phyloP scores from a whole-genome alignment of 2,888 invertebrate species.

The Sinodicranocentrus sp. region DNA sequence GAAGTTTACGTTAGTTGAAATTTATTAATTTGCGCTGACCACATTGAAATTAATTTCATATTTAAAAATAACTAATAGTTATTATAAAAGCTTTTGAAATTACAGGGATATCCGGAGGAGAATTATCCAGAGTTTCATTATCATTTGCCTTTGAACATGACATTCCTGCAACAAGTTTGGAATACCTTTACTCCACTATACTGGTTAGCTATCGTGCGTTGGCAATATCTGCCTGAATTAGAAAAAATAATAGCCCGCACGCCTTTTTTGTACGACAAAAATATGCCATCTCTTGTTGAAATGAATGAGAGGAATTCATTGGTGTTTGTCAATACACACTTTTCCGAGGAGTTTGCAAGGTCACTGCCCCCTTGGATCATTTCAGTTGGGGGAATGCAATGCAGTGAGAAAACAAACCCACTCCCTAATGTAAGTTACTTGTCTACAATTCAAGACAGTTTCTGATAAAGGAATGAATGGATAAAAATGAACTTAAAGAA shows the following conservation, averaged over 20 bases:
- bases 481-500: too few relatives aligned
- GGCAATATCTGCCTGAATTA: constrained; percentile 64
- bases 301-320: constrained; percentile 66
- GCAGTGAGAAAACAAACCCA: constrained; percentile 49
- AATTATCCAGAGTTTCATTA: constrained; percentile 58
- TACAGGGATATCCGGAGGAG: constrained; percentile 38
- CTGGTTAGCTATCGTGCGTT: constrained; percentile 58
- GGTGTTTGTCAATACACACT: constrained; percentile 71
- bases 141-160: constrained; percentile 64
- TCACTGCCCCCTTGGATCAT: constrained; percentile 72
- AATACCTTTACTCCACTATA: constrained; percentile 59
- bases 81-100: too few relatives aligned
- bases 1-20: constrained; percentile 49
- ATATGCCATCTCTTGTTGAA: constrained; percentile 68
- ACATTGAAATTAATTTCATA: neutral
- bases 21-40: too few relatives aligned
- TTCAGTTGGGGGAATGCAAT: constrained; percentile 71
- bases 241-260: constrained; percentile 56
- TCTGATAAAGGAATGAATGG: neutral
- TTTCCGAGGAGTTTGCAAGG: constrained; percentile 72
- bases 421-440: constrained; percentile 55
- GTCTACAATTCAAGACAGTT: neutral
- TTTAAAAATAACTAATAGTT: too few relatives aligned
- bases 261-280: constrained; percentile 42
- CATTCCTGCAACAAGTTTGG: constrained; percentile 62